These are phyloP conservation scores for Drosophila nigrodunni DNA, from an alignment of 1,140 invertebrate species.

Conservation along the genomic window DNA sequence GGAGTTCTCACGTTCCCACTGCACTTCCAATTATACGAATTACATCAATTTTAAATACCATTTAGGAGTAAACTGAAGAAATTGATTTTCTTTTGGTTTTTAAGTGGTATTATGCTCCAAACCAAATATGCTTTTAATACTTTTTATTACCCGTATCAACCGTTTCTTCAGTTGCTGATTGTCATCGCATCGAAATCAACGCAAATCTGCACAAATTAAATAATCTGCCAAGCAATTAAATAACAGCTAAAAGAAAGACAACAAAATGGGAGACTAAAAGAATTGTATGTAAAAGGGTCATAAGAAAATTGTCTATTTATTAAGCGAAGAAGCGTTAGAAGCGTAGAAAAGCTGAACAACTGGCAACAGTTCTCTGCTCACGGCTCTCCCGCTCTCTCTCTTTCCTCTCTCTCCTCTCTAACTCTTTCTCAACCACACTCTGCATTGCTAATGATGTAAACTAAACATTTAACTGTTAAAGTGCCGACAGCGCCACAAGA, in stretches of 20 bases:
- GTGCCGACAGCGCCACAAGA: constrained; percentile 60
- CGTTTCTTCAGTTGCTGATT: background rate
- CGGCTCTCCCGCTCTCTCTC: background rate
- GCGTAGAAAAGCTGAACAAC: constrained; percentile 37
- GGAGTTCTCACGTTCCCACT: constrained; percentile 5
- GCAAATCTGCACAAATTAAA: constrained; percentile 64
- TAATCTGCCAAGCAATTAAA: constrained; percentile 64
- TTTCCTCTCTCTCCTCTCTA: background rate
- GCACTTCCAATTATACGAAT: background rate
- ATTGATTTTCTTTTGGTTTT: background rate
- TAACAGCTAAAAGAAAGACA: constrained; percentile 25
- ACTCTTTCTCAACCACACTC: background rate
- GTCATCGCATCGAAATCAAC: background rate
- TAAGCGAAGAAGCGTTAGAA: constrained; percentile 55
- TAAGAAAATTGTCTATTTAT: constrained; percentile 71
- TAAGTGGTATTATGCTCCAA: no score
- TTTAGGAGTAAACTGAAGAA: background rate
- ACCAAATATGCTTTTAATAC: background rate
- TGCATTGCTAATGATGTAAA: constrained; percentile 79
- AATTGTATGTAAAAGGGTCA: constrained; percentile 35
- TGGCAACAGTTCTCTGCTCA: background rate
- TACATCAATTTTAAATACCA: constrained; percentile 1
- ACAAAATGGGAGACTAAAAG: constrained; percentile 22
- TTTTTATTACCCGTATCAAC: background rate
- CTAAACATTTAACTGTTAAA: constrained; percentile 79